Evolutionary conservation across 2,113 vertebrate species (phyloP).

Genomic region (Tringa solitaria): DNA sequence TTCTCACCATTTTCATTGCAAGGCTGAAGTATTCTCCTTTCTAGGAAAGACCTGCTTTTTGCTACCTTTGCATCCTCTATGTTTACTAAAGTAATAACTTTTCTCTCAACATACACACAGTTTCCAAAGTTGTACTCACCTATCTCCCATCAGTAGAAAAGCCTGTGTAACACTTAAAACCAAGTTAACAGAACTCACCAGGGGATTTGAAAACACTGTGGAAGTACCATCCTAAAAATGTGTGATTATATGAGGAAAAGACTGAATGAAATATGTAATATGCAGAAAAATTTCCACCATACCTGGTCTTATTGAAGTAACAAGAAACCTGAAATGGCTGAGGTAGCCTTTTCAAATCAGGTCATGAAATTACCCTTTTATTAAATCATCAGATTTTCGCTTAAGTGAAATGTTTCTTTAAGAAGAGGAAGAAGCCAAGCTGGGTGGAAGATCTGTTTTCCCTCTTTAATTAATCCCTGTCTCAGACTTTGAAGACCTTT

Average conservation of each 20-base stretch:
- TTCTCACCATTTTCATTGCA: background rate
- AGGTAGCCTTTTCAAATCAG: background rate
- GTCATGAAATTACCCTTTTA: background rate
- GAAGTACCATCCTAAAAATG: background rate
- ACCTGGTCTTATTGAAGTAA: background rate
- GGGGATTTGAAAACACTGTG: background rate
- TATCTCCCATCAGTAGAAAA: background rate
- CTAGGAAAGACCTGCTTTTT: background rate
- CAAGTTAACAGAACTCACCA: background rate
- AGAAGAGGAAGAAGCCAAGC: slow-evolving; percentile 28
- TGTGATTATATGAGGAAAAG: background rate
- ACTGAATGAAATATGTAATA: background rate
- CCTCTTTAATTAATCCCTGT: slow-evolving; percentile 50
- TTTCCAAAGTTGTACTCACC: background rate
- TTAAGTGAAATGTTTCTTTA: slow-evolving; percentile 29
- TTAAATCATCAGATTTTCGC: background rate
- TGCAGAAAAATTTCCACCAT: background rate
- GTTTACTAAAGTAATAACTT: background rate
- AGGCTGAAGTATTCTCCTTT: background rate
- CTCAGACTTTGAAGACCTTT: slow-evolving; percentile 40
- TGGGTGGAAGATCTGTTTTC: slow-evolving; percentile 36
- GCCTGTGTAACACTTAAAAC: background rate
- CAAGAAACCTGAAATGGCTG: background rate
- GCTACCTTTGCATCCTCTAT: background rate
- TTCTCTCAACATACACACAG: background rate